Evolutionary conservation across 2,888 invertebrate species (phyloP).

Genomic region (Parnassius mnemosyne): DNA sequence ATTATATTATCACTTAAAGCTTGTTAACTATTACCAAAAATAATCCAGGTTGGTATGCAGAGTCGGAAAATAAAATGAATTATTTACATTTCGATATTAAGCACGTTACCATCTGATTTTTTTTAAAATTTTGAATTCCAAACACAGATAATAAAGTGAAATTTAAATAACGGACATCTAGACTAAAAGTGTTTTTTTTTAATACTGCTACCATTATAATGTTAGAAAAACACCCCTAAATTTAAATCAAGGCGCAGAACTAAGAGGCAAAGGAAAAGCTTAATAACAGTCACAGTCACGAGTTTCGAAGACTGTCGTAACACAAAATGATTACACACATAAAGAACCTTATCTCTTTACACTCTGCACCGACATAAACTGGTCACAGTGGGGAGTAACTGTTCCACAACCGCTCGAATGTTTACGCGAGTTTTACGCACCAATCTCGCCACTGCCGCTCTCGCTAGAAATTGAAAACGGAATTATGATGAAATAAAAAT

Average conservation of each 20-base stretch:
- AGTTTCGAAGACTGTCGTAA: constrained; percentile 64
- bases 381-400: constrained; percentile 63
- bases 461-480: constrained; percentile 73
- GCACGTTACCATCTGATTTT: constrained; percentile 13
- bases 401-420: constrained; percentile 68
- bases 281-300: constrained; percentile 69
- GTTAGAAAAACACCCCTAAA: constrained; percentile 16
- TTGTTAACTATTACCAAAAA: constrained; percentile 13
- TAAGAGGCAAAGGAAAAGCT: constrained; percentile 47
- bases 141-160: constrained; percentile 29
- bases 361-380: constrained; percentile 69
- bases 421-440: constrained; percentile 76
- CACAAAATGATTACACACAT: constrained; percentile 75
- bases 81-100: constrained; percentile 16
- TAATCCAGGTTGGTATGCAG: constrained; percentile 18
- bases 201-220: constrained; percentile 31
- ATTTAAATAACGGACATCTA: constrained; percentile 6
- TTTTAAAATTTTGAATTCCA: constrained; percentile 13
- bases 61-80: constrained; percentile 16
- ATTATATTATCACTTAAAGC: constrained; percentile 10
- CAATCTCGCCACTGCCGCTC: constrained; percentile 61
- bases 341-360: constrained; percentile 76
- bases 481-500: constrained; percentile 73
- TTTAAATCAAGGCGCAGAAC: constrained; percentile 49
- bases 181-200: constrained; percentile 1